phyloP scores from a whole-genome alignment of 2,113 vertebrate genomes.

The Nannobrachium achirus region DNA sequence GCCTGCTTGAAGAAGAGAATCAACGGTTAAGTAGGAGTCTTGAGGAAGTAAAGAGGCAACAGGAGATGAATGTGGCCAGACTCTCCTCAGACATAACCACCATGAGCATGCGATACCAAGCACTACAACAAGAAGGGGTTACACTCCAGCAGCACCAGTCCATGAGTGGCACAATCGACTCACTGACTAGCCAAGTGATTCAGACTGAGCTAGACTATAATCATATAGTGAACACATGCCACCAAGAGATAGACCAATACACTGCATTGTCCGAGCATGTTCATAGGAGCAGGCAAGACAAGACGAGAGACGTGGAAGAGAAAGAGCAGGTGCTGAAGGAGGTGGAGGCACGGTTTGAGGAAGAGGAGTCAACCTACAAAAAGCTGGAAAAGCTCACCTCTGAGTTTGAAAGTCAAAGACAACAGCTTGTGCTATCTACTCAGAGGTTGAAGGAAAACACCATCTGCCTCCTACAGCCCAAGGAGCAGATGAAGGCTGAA shows the following conservation, averaged over 20 bases:
- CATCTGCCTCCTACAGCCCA: slow-evolving; percentile 42
- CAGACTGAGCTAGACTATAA: slow-evolving; percentile 21
- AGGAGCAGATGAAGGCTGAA: slow-evolving; percentile 43
- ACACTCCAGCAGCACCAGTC: slow-evolving; percentile 35
- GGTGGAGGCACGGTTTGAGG: slow-evolving; percentile 38
- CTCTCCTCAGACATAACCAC: slow-evolving; percentile 24
- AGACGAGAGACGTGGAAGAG: slow-evolving; percentile 52
- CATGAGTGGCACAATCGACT: slow-evolving; percentile 16
- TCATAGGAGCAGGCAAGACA: slow-evolving; percentile 30
- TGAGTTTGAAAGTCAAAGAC: slow-evolving; percentile 26
- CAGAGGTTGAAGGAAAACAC: slow-evolving; percentile 40
- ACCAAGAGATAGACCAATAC: slow-evolving; percentile 24
- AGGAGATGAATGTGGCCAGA: slow-evolving; percentile 46
- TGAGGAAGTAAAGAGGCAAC: slow-evolving; percentile 38
- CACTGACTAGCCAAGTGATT: slow-evolving; percentile 26
- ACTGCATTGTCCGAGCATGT: slow-evolving; percentile 19
- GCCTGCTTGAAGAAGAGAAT: slow-evolving; percentile 47
- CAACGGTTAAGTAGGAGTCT: slow-evolving; percentile 20
- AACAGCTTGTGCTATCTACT: slow-evolving; percentile 38
- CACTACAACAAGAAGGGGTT: slow-evolving; percentile 58
- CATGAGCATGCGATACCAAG: slow-evolving; percentile 34
- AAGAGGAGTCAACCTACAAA: slow-evolving; percentile 34
- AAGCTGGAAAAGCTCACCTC: slow-evolving; percentile 13
- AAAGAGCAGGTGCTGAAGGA: slow-evolving; percentile 49
- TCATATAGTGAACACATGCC: slow-evolving; percentile 16